These are phyloP conservation scores for Halyomorpha halys DNA, from an alignment of 1,140 invertebrate species.

Conservation along the genomic window DNA sequence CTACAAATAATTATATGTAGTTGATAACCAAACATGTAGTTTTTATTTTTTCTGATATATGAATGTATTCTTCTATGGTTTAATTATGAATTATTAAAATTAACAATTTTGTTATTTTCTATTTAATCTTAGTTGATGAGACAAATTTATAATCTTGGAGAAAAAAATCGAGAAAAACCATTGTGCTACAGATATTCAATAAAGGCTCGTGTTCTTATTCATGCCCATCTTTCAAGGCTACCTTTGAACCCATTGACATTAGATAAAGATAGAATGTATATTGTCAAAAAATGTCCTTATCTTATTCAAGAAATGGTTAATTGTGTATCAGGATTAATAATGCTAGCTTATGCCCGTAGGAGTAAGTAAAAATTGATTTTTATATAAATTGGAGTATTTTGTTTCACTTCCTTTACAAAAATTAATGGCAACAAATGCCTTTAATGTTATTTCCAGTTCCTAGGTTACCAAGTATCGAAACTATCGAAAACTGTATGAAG, in stretches of 20 bases:
- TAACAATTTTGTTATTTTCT: too few relatives aligned
- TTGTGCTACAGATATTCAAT: conserved; percentile 91
- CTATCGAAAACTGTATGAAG: conserved; percentile 97
- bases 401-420: too few relatives aligned
- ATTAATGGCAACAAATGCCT: too few relatives aligned
- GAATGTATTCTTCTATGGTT: too few relatives aligned
- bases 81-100: too few relatives aligned
- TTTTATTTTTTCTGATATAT: neutral
- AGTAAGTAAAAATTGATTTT: conserved; percentile 42
- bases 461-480: conserved; percentile 79
- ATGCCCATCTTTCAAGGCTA: conserved; percentile 85
- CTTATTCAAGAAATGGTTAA: conserved; percentile 97
- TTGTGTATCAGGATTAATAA: conserved; percentile 85
- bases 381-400: neutral
- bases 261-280: conserved; percentile 74
- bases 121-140: conserved; percentile 62
- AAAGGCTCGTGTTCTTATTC: conserved; percentile 86
- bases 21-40: too few relatives aligned
- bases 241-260: conserved; percentile 67
- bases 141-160: conserved; percentile 72
- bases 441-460: conserved; percentile 46
- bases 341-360: conserved; percentile 80
- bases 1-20: too few relatives aligned
- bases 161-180: conserved; percentile 92
- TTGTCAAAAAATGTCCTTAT: conserved; percentile 87